Base-by-base conservation (phyloP, 2,797 vertebrate species). In the Epinephelus malabaricus region DNA sequence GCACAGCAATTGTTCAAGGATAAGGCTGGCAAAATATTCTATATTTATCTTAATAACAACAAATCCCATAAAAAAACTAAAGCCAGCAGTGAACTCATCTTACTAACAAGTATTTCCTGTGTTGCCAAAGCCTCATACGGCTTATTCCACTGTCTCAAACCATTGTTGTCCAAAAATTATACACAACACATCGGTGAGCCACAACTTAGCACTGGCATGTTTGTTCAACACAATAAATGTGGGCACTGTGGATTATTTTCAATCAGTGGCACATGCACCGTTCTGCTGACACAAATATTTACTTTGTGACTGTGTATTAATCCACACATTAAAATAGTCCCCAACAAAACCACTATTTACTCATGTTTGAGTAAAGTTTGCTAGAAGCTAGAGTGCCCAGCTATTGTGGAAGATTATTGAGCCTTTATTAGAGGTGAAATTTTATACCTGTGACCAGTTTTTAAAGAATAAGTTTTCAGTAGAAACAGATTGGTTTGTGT, bases 11-110 rank as follows among this genome's bases (percentile, higher is more conserved):
- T 74, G 4, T 72, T 50, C 0, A 8, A 40, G 38, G 8, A 40
- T 53, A 30, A 27, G 5, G 13, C 17, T 58, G 46, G 14, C 11
- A 56, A 13, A 38, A 60, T 51, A 45, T 65, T 82, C 47, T 55
- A 3, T 47, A 54, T 71, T 72, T 72, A 40, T 75, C 60, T 45
- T 69, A 13, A 21, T 74, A 56, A 58, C 18, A 43, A 43, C 10
- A 76, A 38, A 74, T 46, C 15, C 30, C 13, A 18, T 7, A 0
- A 64, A 73, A 78, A 40, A 11, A 78, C 5, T 23, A 9, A 71
- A 38, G 56, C 0, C 60, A 77, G 63, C 11, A 56, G 21, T 34
- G 21, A 67, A 46, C 25, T 21, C 38, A 23, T 69, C 34, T 13
- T 5, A 51, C 38, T 25, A 46, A 30, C 18, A 40, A 27, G 1